phyloP scores from a whole-genome alignment of 1,140 invertebrate genomes.

The Eurytemora carolleeae region DNA sequence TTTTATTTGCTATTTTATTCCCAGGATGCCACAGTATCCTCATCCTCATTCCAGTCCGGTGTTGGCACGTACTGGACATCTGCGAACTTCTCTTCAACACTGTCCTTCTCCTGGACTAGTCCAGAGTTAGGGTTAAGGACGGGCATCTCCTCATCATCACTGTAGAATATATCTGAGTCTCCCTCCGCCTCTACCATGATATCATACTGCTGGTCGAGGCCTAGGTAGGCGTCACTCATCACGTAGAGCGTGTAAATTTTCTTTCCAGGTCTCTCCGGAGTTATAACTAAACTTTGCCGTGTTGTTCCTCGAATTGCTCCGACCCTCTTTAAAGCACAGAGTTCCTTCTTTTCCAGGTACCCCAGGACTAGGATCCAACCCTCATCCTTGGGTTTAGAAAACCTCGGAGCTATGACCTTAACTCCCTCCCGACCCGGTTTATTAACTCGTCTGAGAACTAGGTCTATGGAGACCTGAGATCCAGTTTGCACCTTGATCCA shows the following conservation, averaged over 20 bases:
- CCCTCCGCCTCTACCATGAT: conserved; percentile 23
- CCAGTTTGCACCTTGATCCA: conserved; percentile 18
- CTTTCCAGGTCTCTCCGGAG: conserved; percentile 37
- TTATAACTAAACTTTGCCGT: conserved; percentile 38
- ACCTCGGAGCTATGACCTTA: conserved; percentile 39
- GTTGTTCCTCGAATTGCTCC: conserved; percentile 27
- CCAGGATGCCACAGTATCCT: too few relatives aligned
- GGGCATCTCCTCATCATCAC: not conserved
- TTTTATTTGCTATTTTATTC: too few relatives aligned
- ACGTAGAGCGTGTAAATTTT: conserved; percentile 60
- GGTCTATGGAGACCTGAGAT: conserved; percentile 17
- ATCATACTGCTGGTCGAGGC: conserved; percentile 80
- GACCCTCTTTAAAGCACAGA: conserved; percentile 68
- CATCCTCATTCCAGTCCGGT: too few relatives aligned
- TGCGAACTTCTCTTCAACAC: too few relatives aligned
- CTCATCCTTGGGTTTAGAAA: conserved; percentile 81
- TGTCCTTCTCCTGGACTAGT: too few relatives aligned
- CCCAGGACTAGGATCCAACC: conserved; percentile 83
- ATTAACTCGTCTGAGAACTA: conserved; percentile 21
- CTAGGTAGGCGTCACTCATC: conserved; percentile 82
- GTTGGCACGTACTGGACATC: too few relatives aligned
- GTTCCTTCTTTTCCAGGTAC: conserved; percentile 40
- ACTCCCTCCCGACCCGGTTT: conserved; percentile 18
- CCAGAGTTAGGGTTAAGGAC: too few relatives aligned
- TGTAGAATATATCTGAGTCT: not conserved